Evolutionary conservation across 2,113 vertebrate species (phyloP), one percentile per base, ranked within the genome.

Genomic region (Potamarius usumacintae): DNA sequence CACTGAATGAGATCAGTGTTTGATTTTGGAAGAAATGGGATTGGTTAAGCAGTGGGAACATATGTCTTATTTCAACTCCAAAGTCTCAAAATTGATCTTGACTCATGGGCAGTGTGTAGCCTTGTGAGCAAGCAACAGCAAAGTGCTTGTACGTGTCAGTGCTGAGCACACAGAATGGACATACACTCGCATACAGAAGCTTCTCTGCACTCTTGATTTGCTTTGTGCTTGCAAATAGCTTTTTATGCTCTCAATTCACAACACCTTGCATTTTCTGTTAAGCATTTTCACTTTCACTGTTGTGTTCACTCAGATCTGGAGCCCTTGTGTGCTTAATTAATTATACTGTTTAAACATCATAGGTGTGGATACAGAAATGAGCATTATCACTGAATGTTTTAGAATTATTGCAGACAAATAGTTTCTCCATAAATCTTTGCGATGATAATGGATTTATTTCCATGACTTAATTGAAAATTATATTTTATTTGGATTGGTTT

Each of bases 1-100:
- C 8, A 34, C 78, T 58, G 15, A 80, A 34, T 58, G 27, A 58
- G 52, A 58, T 55, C 25, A 79, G n/a, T 80, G 76, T 78, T 55
- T 78, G 52, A n/a, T 55, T 78, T 78, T 78, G 76, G n/a, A 57
- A 57, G n/a, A 57, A 79, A 57, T n/a, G 53, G 57, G 18, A 42
- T 81, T 60, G 30, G 9, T 58, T 25, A 22, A 53, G 25, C 50
- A 52, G 9, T 14, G 48, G 74, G 42, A 52, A 25, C 48, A 25
- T 78, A 53, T n/a, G 76, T 53, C 22, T 53, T 53, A 53, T 78
- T 78, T 78, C 76, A 11, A 5, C 27, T 8, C 76, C 22, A n/a
- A 78, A 14, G 22, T 55, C 76, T 53, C 25, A 14, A 78, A 78
- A 78, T 52, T 78, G 50, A 53, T 78, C 20, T 52, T 53, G 48